These are phyloP conservation scores for Psix sp. DNA, from an alignment of 1,140 invertebrate genomes.

Conservation along the genomic window DNA sequence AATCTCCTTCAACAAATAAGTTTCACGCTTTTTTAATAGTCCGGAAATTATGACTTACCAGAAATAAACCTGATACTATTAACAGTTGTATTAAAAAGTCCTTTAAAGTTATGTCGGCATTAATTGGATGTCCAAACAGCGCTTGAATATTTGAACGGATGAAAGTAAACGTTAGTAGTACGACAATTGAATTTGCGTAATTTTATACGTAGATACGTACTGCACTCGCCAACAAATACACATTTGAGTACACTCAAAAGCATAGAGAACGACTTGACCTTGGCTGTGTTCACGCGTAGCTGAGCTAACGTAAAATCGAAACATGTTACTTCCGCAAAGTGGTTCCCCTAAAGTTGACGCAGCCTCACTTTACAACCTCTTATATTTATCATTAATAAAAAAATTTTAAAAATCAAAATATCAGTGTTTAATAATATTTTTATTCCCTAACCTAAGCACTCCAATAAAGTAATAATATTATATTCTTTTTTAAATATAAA, in stretches of 20 bases:
- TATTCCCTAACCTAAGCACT: too few relatives aligned
- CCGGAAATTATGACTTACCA: too few relatives aligned
- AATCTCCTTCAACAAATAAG: too few relatives aligned
- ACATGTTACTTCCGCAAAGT: constrained; percentile 77
- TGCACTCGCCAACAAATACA: constrained; percentile 20
- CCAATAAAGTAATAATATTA: too few relatives aligned
- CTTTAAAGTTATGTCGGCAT: neutral
- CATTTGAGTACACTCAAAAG: constrained; percentile 63
- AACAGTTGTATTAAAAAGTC: constrained; percentile 1
- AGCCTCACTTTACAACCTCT: constrained; percentile 71
- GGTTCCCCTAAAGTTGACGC: constrained; percentile 75
- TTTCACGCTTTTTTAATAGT: too few relatives aligned
- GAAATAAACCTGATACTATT: too few relatives aligned
- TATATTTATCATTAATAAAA: too few relatives aligned
- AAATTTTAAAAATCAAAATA: too few relatives aligned
- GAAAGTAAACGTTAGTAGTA: constrained; percentile 16
- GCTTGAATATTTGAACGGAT: constrained; percentile 15
- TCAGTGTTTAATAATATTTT: too few relatives aligned
- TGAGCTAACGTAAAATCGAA: constrained; percentile 78
- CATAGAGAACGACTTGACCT: constrained; percentile 76
- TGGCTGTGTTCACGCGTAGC: constrained; percentile 78
- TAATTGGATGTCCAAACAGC: constrained; percentile 8
- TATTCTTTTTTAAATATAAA: too few relatives aligned
- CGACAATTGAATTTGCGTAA: constrained; percentile 39
- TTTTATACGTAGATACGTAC: constrained; percentile 35